These are phyloP conservation scores for Podilymbus podiceps DNA, from an alignment of 2,113 vertebrate genomes.

Conservation along the genomic window DNA sequence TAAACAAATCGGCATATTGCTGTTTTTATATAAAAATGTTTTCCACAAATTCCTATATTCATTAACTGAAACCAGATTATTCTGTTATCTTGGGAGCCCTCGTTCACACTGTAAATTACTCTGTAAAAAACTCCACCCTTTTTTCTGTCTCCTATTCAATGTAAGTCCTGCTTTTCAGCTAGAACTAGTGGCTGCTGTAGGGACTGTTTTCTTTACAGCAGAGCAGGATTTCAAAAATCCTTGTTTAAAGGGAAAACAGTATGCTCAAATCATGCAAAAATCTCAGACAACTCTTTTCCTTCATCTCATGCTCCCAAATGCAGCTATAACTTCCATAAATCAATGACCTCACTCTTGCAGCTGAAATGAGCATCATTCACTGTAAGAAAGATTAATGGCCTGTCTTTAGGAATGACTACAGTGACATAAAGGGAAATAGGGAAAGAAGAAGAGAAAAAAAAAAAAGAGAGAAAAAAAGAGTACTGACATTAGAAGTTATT, in stretches of 20 bases:
- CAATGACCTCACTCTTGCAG: slow-evolving; percentile 1
- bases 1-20: background rate
- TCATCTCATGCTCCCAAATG: background rate
- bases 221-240: background rate
- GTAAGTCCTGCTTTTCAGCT: background rate
- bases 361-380: background rate
- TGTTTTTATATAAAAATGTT: background rate
- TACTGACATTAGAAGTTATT: background rate
- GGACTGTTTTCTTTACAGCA: background rate
- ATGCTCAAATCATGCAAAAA: background rate
- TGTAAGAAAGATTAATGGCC: background rate
- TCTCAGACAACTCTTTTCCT: background rate
- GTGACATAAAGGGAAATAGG: background rate
- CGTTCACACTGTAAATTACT: background rate
- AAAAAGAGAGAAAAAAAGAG: background rate
- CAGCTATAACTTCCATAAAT: background rate
- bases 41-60: background rate
- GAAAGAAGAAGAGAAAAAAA: background rate
- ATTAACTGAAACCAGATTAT: background rate
- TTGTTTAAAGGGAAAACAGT: background rate
- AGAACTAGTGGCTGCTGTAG: background rate
- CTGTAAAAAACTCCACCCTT: background rate
- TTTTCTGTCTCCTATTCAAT: background rate
- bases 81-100: background rate
- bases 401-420: background rate